Base-by-base conservation (phyloP, 2,797 vertebrate species). In the Pseudomugil gertrudae region DNA sequence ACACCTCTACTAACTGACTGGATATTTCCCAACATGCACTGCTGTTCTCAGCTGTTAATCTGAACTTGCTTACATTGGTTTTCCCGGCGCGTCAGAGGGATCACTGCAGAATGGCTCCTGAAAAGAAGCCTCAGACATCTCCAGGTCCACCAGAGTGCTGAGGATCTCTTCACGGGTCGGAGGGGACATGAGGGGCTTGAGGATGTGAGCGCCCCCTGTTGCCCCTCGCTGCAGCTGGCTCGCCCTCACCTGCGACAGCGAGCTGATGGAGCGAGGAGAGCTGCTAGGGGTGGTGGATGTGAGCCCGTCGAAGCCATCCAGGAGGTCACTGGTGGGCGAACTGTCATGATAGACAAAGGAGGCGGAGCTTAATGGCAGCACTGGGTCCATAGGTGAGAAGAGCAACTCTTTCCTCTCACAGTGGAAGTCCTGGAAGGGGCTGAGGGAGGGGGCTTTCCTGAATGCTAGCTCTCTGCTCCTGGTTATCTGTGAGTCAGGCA, bases 161-260 rank as follows among this genome's bases (percentile, higher is more conserved):
- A 97, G 90, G 79, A 99, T 97, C 94, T 99, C 97, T 69, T 99
- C 97, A 45, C 96, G 95, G 78, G 95, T 98, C 17, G 98, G 98
- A 35, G 98, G 97, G 36, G 97, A 99, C 98, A 99, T 98, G 27
- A 99, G 95, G 52, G 98, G 98, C 87, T 98, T 99, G 80, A 99
- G 94, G 65, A 99, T 90, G 83, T 96, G 95, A 52, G 91, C 84
- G 51, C 95, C 93, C 70, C 94, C 87, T 71, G 94, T 96, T 29
- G 92, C 81, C 33, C 94, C 94, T 58, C 95, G 95, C 85, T 92
- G 93, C 21, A 90, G 90, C 74, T 95, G 95, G 87, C 85, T 94
- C 40, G 93, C 93, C 87, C 95, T 98, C 63, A 94, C 94, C 9
- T 98, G 97, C 21, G 95, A 96, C 6, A 96, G 92, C 11, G 97